Evolutionary conservation across 2,113 vertebrate genomes (phyloP), one percentile per base, ranked within the genome.

Genomic region (Puntigrus tetrazona): DNA sequence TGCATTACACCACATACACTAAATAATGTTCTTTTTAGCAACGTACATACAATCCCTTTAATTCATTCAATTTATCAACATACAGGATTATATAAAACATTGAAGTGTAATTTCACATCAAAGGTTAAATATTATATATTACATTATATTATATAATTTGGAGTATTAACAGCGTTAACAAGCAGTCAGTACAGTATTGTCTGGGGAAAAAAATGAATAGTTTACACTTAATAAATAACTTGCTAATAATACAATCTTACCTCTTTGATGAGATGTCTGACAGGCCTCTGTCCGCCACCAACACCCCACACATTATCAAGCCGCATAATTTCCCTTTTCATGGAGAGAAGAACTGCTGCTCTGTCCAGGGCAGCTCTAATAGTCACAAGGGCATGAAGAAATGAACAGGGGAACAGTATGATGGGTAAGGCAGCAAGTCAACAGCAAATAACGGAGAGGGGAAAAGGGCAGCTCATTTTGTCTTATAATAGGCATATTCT

Each of bases 291-390:
- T 55, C 96, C 96, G 0, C 96, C 96, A 0, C 96, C 96, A 20
- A 96, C 95, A 0, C 96, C 96, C 96, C 96, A 97, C 63, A 97
- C 96, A 0, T 96, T 97, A 91, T 97, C 96, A 31, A 97, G 89
- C 25, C 93, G 93, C 47, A 96, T 93, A 74, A 96, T 95, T 31
- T 94, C 93, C 7, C 90, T 93, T 92, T 96, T 96, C 93, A 96
- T 96, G 77, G 93, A 91, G 59, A 96, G 90, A 69, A 97, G 89
- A 83, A 97, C 94, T 0, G 94, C 93, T 1, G 96, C 96, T 0
- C 96, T 93, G 89, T 97, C 95, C 27, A 97, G 90, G 34, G 96
- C 96, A 63, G 95, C 95, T 90, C 96, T 96, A 90, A 1, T 59
- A 67, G 27, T 69, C 61, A 83, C 6, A 47, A 22, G 34, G 38